phyloP scores from a whole-genome alignment of 2,113 vertebrate species.

The Nansenia antarctica region DNA sequence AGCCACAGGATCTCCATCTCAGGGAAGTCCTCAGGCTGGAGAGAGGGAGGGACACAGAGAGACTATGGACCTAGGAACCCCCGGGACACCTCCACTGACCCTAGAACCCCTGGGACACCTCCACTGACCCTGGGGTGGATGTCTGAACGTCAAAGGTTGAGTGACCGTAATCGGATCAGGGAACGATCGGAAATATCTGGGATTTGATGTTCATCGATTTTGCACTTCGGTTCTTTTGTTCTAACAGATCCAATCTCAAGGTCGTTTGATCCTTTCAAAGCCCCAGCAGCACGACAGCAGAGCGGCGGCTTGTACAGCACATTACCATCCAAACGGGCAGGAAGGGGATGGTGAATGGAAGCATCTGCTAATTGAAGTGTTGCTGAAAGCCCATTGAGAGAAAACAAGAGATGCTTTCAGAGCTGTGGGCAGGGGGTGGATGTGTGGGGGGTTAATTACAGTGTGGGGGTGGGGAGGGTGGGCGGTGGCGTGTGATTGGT shows the following conservation, averaged over 20 bases:
- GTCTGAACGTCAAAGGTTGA: not conserved
- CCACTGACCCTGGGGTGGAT: slow-evolving; percentile 5
- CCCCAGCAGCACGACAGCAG: slow-evolving; percentile 61
- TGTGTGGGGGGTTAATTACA: slow-evolving; percentile 67
- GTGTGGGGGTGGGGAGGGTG: slow-evolving; percentile 40
- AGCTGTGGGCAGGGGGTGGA: slow-evolving; percentile 56
- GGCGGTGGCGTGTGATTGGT: slow-evolving; percentile 52
- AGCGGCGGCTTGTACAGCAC: slow-evolving; percentile 61
- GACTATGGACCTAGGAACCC: slow-evolving; percentile 24
- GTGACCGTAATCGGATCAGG: not conserved
- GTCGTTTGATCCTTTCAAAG: slow-evolving; percentile 45
- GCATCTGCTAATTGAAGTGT: slow-evolving; percentile 76
- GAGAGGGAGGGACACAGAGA: slow-evolving; percentile 36
- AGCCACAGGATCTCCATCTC: slow-evolving; percentile 88
- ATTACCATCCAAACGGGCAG: slow-evolving; percentile 75
- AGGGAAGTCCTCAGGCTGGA: slow-evolving; percentile 76
- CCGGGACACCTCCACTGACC: too few relatives aligned
- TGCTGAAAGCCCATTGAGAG: slow-evolving; percentile 74
- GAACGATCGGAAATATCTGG: not conserved
- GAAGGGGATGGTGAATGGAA: slow-evolving; percentile 76
- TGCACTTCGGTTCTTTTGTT: not conserved
- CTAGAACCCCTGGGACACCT: slow-evolving; percentile 39
- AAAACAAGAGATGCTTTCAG: slow-evolving; percentile 59
- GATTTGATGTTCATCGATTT: not conserved
- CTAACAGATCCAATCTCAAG: not conserved